Evolutionary conservation across 2,113 vertebrate species (phyloP), one percentile per base, ranked within the genome.

Genomic region (Vimba vimba): DNA sequence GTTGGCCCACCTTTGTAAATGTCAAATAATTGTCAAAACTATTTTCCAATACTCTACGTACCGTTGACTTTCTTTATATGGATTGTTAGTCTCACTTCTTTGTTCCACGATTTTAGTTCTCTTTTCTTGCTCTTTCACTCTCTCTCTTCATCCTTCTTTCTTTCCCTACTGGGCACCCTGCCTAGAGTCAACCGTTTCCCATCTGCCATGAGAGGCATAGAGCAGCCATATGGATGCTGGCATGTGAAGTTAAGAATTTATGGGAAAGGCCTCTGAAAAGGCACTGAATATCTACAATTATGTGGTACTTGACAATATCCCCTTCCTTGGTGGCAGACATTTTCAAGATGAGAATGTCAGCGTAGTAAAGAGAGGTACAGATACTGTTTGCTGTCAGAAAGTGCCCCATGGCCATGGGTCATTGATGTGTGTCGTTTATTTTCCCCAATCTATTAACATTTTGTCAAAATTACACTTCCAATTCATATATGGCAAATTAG

Each of bases 141-240:
- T 62, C 57, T 69, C 50, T 55, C 75, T 45, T 30, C 21, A 13
- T 66, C 52, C 33, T 73, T 59, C 45, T 73, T 64, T 36, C 60
- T 80, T 66, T 86, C 33, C 25, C 76, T 45, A 50, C 47, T 75
- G 47, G 82, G 85, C 80, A 36, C 69, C 57, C 33, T 71, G 59
- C 83, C 81, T 64, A 83, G 77, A 84, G 75, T 88, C 80, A 86
- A 47, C 21, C n/a, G 50, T 73, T 88, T 59, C 79, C 87, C 87
- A 88, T 88, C 85, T 88, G 87, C 59, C 83, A 60, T 84, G 85
- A 68, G 81, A 76, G 85, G 75, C 81, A 80, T 47, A 68, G 80
- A 84, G 81, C 80, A 88, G 87, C 84, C 68, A 71, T 62, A 79
- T 83, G 39, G 87, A 57, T 79, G 59, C 75, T 88, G 81, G 81